Percentiles rank a stretch among this genome's conserved stretches.
Conservation (phyloP, 2,113 vertebrate genomes). For the Lamprotornis superbus region DNA sequence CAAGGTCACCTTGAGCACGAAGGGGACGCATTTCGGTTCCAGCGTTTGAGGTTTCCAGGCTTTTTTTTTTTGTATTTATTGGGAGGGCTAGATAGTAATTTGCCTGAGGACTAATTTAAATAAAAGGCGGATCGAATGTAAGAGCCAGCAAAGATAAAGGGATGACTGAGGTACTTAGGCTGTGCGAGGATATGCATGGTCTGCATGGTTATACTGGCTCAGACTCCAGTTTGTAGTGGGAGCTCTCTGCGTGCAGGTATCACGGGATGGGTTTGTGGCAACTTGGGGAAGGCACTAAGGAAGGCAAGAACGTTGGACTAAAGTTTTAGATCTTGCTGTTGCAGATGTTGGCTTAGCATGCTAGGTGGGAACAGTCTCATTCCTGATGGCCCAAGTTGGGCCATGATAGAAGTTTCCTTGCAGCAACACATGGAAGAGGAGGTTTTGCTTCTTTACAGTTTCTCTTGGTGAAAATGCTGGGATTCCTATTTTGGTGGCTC, state of each 20-base stretch:
- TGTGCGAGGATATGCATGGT: not conserved
- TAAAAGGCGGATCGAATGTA: not conserved
- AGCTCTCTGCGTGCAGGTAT: rapidly evolving
- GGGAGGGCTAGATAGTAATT: not conserved
- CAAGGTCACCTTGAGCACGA: slow-evolving; percentile 45
- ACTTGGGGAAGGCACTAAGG: not conserved
- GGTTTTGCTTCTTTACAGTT: rapidly evolving
- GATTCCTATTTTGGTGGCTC: not conserved
- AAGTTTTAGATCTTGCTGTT: not conserved
- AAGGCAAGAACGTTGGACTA: rapidly evolving
- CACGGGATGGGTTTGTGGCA: not conserved
- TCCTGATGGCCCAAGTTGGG: not conserved
- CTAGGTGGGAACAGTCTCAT: rapidly evolving
- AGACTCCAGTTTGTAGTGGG: rapidly evolving
- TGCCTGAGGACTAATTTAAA: not conserved
- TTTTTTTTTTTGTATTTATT: rapidly evolving
- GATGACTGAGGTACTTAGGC: rapidly evolving
- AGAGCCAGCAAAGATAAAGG: not conserved
- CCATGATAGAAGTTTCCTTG: not conserved
- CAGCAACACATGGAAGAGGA: not conserved
- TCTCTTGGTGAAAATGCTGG: not conserved
- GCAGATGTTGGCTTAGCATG: rapidly evolving
- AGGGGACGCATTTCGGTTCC: not conserved
- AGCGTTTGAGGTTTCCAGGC: too few relatives aligned
- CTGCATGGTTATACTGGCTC: rapidly evolving